Evolutionary conservation across 2,888 invertebrate species (phyloP).

Genomic region (Drosophila percnosoma): DNA sequence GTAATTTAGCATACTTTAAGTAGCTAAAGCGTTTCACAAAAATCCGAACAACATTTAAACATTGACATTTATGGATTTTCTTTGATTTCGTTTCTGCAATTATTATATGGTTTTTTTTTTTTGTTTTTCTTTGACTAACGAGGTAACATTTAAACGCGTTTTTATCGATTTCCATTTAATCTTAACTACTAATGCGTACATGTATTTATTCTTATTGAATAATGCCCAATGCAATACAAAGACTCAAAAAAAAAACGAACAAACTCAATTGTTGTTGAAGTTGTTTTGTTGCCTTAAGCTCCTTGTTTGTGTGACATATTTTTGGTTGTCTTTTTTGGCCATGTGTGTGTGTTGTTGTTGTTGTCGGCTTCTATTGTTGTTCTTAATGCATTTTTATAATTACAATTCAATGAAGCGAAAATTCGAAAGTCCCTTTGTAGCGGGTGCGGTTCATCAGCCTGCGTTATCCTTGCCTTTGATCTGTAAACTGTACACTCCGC

Average conservation of each 20-base stretch:
- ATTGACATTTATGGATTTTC: slow-evolving; percentile 28
- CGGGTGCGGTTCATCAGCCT: neutral
- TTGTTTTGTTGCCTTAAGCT: neutral
- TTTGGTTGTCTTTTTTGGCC: slow-evolving; percentile 28
- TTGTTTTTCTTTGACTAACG: slow-evolving; percentile 65
- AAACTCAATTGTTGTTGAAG: neutral
- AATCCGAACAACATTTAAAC: slow-evolving; percentile 51
- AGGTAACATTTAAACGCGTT: slow-evolving; percentile 82
- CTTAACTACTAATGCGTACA: slow-evolving; percentile 47
- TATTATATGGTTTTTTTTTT: slow-evolving; percentile 2
- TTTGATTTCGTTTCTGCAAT: slow-evolving; percentile 12
- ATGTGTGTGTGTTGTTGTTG: slow-evolving; percentile 17
- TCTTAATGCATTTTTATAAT: slow-evolving; percentile 51
- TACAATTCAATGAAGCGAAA: slow-evolving; percentile 75
- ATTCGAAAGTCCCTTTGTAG: slow-evolving; percentile 50
- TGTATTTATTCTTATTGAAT: slow-evolving; percentile 27
- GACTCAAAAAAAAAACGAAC: neutral
- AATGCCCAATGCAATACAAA: slow-evolving; percentile 16
- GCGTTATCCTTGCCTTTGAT: slow-evolving; percentile 24
- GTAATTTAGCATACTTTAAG: slow-evolving; percentile 38
- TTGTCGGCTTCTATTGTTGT: slow-evolving; percentile 18
- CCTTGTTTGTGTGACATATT: slow-evolving; percentile 2
- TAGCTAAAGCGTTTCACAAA: slow-evolving; percentile 56
- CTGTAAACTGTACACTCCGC: slow-evolving; percentile 9
- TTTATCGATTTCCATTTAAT: slow-evolving; percentile 43